These are phyloP conservation scores for Odontesthes bonariensis DNA, from an alignment of 2,113 vertebrate species.

Conservation along the genomic window DNA sequence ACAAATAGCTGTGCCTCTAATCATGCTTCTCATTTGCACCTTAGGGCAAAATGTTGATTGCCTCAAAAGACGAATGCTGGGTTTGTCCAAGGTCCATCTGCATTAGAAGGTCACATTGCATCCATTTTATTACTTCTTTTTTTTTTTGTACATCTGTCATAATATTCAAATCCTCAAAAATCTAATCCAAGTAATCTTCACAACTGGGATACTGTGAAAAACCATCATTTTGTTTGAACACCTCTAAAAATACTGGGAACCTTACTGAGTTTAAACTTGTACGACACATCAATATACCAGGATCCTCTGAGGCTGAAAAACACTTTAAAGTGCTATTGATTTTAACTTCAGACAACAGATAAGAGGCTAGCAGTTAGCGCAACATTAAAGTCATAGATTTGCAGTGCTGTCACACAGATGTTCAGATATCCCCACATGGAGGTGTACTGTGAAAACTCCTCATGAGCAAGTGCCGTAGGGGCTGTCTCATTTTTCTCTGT, in stretches of 20 bases:
- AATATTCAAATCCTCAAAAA: not conserved
- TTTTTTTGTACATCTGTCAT: not conserved
- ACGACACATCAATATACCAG: conserved; percentile 3
- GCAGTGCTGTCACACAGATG: not conserved
- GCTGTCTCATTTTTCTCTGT: not conserved
- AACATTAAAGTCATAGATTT: conserved; percentile 3
- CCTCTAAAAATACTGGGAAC: not conserved
- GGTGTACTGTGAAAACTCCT: conserved; percentile 2
- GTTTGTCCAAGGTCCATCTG: no score
- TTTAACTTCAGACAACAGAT: not conserved
- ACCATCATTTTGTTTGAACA: not conserved
- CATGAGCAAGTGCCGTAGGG: not conserved
- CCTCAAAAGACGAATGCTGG: no score
- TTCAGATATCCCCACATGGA: not conserved
- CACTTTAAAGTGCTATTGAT: conserved; percentile 30
- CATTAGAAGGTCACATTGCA: not conserved
- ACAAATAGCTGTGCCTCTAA: no score
- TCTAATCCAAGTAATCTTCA: no score
- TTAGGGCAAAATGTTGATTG: not conserved
- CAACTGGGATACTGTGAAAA: no score
- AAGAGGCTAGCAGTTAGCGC: not conserved
- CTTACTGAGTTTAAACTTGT: not conserved
- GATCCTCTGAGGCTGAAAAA: conserved; percentile 16
- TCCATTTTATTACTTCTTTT: not conserved
- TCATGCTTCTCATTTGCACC: not conserved